phyloP scores from a whole-genome alignment of 2,888 invertebrate species.

The Mechanitis mazaeus region DNA sequence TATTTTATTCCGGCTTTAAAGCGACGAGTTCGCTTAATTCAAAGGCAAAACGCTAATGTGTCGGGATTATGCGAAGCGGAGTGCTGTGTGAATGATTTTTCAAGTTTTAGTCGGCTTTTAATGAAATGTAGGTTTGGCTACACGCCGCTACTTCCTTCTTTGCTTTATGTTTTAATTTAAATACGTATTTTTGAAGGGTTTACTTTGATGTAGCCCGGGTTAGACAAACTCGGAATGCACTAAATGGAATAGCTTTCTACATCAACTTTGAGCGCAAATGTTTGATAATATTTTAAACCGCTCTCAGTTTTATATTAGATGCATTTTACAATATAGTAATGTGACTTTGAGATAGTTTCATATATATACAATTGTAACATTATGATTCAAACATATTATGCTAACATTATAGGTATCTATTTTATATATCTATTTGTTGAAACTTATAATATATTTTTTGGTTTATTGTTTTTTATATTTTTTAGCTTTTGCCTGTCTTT shows the following conservation, averaged over 20 bases:
- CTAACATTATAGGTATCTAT: too few relatives aligned
- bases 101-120: slow-evolving; percentile 32
- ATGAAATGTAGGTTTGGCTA: slow-evolving; percentile 33
- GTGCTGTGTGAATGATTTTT: slow-evolving; percentile 35
- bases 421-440: too few relatives aligned
- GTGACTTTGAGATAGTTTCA: background rate
- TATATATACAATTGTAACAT: too few relatives aligned
- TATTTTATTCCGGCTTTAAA: slow-evolving; percentile 59
- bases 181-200: slow-evolving; percentile 30
- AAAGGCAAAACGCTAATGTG: slow-evolving; percentile 39
- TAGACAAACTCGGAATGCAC: slow-evolving; percentile 25
- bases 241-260: slow-evolving; percentile 24
- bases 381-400: too few relatives aligned
- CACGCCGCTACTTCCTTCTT: slow-evolving; percentile 22
- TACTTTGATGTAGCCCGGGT: slow-evolving; percentile 29
- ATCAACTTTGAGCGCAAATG: slow-evolving; percentile 18
- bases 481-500: too few relatives aligned
- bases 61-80: slow-evolving; percentile 39
- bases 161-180: slow-evolving; percentile 29
- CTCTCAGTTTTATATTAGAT: background rate
- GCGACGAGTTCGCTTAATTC: slow-evolving; percentile 42
- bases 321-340: background rate
- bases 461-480: too few relatives aligned
- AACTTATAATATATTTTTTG: too few relatives aligned
- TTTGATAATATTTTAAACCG: slow-evolving; percentile 19